Evolutionary conservation across 1,140 invertebrate genomes (phyloP), one percentile per base, ranked within the genome.

Genomic region (Bathynomus jamesi): DNA sequence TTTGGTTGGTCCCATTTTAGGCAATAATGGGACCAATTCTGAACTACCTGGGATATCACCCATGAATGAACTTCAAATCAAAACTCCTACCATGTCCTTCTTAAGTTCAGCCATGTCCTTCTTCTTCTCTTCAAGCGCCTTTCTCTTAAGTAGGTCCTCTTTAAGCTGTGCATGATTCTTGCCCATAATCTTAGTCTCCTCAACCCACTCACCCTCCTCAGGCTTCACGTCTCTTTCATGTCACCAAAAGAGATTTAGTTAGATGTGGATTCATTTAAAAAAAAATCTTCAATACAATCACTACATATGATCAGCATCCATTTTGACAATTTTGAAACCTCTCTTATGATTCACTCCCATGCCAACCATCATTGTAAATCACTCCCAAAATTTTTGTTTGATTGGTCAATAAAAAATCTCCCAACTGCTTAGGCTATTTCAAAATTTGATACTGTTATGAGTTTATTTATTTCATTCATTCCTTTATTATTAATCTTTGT

Each of bases 21-120:
- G 27, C 7, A 61, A 24, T 5, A 4, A 7, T 61, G 27, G 27
- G 21, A 7, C 21, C 53, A n/a, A 5, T 60, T 60, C 25, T 60
- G 5, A n/a, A n/a, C 53, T 5, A 3, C 25, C 2, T 4, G 25
- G 5, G 25, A 2, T n/a, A 17, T 60, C 27, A 25, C 0, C 10
- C 21, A 4, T 7, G n/a, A n/a, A 24, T 61, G 21, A 61, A 5
- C 60, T 24, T 61, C 27, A 10, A 2, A 5, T 61, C 4, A 61
- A 46, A 25, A 30, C 4, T 28, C 63, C n/a, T 63, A 72, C 70
- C 70, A 67, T 67, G 21, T 72, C 65, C 30, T 72, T 72, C 17
- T 63, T 66, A n/a, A 72, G 29, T 29, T 46, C 53, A 7, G 70
- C 70, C 70, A 72, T 67, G 25, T 72, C 64, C 30, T 72, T 72